These are phyloP conservation scores for Burhinus bistriatus DNA, from an alignment of 2,113 vertebrate species.

Conservation along the genomic window DNA sequence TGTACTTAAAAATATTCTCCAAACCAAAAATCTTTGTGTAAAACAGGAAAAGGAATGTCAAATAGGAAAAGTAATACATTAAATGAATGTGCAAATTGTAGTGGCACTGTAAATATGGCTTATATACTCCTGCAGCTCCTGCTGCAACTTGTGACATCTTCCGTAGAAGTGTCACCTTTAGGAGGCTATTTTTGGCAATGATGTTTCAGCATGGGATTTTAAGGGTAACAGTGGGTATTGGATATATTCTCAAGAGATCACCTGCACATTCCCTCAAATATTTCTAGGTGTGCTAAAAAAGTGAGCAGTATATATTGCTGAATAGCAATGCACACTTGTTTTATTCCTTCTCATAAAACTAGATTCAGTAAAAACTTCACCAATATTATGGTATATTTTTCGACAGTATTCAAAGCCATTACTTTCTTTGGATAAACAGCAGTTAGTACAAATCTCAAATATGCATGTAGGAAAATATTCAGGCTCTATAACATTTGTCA, in stretches of 20 bases:
- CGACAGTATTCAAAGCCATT: neutral
- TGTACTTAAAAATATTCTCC: neutral
- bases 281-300: neutral
- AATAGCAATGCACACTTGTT: neutral
- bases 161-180: slow-evolving; percentile 54
- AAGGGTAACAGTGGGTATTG: slow-evolving; percentile 29
- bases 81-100: neutral
- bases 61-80: neutral
- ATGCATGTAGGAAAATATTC: neutral
- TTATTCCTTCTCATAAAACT: slow-evolving; percentile 45
- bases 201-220: slow-evolving; percentile 50
- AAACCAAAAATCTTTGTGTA: neutral
- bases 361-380: neutral
- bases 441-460: neutral
- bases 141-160: slow-evolving; percentile 13
- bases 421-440: slow-evolving; percentile 9
- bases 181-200: slow-evolving; percentile 56
- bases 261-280: slow-evolving; percentile 4
- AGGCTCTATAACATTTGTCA: neutral
- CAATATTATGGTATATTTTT: neutral
- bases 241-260: slow-evolving; percentile 52
- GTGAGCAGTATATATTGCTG: neutral
- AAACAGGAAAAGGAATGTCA: neutral
- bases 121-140: neutral
- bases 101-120: neutral